Base-by-base conservation (phyloP, 2,888 invertebrate species). In the Physocephala rufipes region DNA sequence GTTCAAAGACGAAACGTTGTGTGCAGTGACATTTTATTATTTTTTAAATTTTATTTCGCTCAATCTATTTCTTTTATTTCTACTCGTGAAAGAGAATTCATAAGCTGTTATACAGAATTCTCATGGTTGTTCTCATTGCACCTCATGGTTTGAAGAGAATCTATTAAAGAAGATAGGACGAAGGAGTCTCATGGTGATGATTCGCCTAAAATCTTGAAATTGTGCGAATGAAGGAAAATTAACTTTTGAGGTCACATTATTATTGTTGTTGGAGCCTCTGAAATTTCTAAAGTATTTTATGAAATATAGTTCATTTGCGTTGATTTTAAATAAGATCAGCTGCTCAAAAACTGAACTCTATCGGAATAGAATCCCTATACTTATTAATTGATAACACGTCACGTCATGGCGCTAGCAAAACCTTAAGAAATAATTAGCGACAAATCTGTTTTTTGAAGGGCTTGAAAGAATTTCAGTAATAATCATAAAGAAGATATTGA, bases 31-130 rank as follows among this genome's bases (percentile, higher is more conserved):
- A 28, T 28, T 4, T 3, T 2, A 21, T 13, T 15, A 28, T 13
- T 28, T n/a, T 45, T 59, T 58, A 43, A 26, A 67, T 45, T 67
- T 16, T 21, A n/a, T 64, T 64, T n/a, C 12, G 2, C 16, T n/a
- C n/a, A n/a, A n/a, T 64, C n/a, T 47, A n/a, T 49, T 64, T 19
- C 24, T 49, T 64, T 49, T 2, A 21, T 64, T 63, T 64, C 13
- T 47, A 28, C 16, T 7, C 49, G 43, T 21, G 62, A 62, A 19
- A 43, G 24, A 7, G 9, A 62, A 15, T 19, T 13, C n/a, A 43
- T 21, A 36, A 36, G 5, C 5, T 36, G 36, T 36, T n/a, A 36
- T 36, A 36, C 5, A 36, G 36, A 36, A 36, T 36, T 7, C 4
- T 36, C 9, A 36, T 36, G 36, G 5, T 36, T 7, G 5, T 36